A percentile compares a stretch with the other conserved stretches of the same genome.
Evolutionary conservation across 2,888 invertebrate genomes (phyloP).

Genomic region (Serrognathus titanus): DNA sequence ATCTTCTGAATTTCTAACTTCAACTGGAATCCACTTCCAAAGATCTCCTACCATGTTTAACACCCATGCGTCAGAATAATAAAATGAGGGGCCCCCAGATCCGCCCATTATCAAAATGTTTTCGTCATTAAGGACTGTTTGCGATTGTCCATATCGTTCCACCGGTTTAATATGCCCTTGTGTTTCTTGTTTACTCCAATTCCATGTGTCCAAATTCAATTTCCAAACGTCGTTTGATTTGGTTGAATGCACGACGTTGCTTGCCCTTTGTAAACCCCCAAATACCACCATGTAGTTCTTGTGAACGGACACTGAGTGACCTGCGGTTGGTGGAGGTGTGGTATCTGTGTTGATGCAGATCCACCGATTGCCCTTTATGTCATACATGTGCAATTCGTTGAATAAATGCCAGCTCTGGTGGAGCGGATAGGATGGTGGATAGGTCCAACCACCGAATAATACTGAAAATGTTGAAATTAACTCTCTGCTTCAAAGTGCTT

Average conservation of each 20-base stretch:
- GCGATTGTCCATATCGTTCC: slow-evolving; percentile 85
- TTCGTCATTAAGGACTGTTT: slow-evolving; percentile 73
- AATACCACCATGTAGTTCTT: slow-evolving; percentile 80
- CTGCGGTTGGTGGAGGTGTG: slow-evolving; percentile 79
- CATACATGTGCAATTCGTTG: slow-evolving; percentile 88
- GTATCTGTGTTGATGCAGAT: slow-evolving; percentile 58
- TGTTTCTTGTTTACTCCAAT: slow-evolving; percentile 76
- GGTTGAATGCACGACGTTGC: slow-evolving; percentile 44
- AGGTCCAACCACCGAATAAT: slow-evolving; percentile 94
- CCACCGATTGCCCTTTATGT: slow-evolving; percentile 80
- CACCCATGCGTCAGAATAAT: slow-evolving; percentile 89
- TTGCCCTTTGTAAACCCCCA: slow-evolving; percentile 47
- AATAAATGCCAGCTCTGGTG: slow-evolving; percentile 85
- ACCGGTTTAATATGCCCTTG: slow-evolving; percentile 33
- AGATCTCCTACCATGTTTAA: slow-evolving; percentile 68
- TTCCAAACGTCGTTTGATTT: slow-evolving; percentile 86
- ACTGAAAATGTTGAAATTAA: slow-evolving; percentile 31
- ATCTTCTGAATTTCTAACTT: slow-evolving; percentile 72
- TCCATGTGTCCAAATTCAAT: slow-evolving; percentile 70
- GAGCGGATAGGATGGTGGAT: slow-evolving; percentile 81
- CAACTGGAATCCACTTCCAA: slow-evolving; percentile 75
- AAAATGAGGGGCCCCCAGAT: slow-evolving; percentile 80
- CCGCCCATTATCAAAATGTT: slow-evolving; percentile 82
- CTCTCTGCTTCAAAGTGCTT: not conserved
- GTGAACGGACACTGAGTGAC: slow-evolving; percentile 87